phyloP scores from a whole-genome alignment of 2,888 invertebrate species.

The Perizoma flavofasciatum region DNA sequence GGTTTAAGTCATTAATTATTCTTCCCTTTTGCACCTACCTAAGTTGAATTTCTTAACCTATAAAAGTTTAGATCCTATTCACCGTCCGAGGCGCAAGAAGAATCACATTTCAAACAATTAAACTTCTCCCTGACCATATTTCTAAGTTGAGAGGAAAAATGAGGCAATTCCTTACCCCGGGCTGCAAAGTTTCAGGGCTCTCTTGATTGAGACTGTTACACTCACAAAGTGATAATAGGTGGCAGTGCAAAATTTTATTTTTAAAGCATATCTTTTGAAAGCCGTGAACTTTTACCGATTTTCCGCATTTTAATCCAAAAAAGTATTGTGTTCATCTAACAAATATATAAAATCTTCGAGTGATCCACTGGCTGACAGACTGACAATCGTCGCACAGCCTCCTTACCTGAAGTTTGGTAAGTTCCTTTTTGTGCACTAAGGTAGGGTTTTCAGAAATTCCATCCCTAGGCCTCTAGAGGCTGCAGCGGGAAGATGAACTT shows the following conservation, averaged over 20 bases:
- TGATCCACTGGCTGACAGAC: too few relatives aligned
- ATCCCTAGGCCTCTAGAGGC: too few relatives aligned
- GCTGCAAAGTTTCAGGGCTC: conserved; percentile 39
- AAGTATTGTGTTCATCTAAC: too few relatives aligned
- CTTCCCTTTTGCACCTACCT: conserved; percentile 1
- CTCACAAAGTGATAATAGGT: conserved; percentile 8
- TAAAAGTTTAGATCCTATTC: conserved; percentile 34
- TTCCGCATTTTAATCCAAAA: too few relatives aligned
- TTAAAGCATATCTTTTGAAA: too few relatives aligned
- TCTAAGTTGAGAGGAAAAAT: conserved; percentile 43
- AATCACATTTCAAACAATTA: conserved; percentile 60
- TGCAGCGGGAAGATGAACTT: too few relatives aligned
- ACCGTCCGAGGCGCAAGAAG: conserved; percentile 39
- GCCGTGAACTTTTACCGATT: too few relatives aligned
- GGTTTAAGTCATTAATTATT: background rate
- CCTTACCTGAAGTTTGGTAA: too few relatives aligned
- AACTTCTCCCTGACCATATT: conserved; percentile 45
- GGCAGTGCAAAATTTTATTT: background rate
- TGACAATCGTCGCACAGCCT: too few relatives aligned
- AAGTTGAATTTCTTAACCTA: conserved; percentile 7
- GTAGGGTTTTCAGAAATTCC: too few relatives aligned
- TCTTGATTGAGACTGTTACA: conserved; percentile 45
- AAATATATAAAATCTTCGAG: too few relatives aligned
- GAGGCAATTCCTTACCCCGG: conserved; percentile 41
- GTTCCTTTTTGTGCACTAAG: too few relatives aligned